A percentile compares a stretch with the other conserved stretches of the same genome.
phyloP scores from a whole-genome alignment of 2,797 vertebrate species.

The Phalanger gymnotis region DNA sequence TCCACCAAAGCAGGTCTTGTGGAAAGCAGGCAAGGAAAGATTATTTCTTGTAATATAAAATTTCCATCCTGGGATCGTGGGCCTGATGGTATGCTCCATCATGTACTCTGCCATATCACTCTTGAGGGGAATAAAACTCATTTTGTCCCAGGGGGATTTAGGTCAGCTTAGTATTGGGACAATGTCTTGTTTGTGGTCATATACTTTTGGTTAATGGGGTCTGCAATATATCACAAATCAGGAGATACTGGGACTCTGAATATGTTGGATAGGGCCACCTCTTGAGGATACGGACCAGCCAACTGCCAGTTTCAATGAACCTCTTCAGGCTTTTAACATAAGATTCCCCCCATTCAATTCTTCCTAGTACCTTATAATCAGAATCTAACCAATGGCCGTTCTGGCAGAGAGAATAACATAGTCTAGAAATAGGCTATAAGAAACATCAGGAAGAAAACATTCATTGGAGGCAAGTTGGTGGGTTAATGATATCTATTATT shows the following conservation, averaged over 20 bases:
- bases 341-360: neutral
- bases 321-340: neutral
- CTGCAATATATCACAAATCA: neutral
- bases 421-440: slow-evolving; percentile 33
- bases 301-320: neutral
- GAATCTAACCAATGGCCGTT: neutral
- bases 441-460: slow-evolving; percentile 24
- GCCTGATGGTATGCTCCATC: neutral
- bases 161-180: neutral
- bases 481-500: slow-evolving; percentile 38
- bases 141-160: neutral
- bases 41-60: neutral
- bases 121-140: neutral
- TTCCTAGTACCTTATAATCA: neutral
- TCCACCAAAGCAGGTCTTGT: neutral
- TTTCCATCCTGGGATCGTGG: neutral
- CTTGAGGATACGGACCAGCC: neutral
- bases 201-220: neutral
- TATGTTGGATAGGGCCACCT: neutral
- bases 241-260: neutral
- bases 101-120: neutral
- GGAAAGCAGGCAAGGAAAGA: neutral
- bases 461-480: neutral
- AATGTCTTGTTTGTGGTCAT: neutral
- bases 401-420: slow-evolving; percentile 22